Evolutionary conservation across 2,888 invertebrate genomes (phyloP).

Genomic region (Anoplius nigerrimus): DNA sequence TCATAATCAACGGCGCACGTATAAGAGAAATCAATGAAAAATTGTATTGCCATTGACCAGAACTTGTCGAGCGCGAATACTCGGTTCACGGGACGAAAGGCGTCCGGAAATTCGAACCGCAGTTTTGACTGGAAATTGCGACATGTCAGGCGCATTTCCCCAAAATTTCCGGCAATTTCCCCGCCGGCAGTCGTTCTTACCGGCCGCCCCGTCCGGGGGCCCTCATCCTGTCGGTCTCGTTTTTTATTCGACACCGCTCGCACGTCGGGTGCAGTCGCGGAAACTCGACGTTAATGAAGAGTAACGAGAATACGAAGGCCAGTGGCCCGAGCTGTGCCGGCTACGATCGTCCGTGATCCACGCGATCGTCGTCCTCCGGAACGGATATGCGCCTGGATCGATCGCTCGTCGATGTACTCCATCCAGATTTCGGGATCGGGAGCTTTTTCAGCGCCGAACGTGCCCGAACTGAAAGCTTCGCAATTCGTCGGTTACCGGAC

Average conservation of each 20-base stretch:
- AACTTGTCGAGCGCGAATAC: no score
- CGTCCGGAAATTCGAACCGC: not conserved
- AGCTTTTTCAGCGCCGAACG: not conserved
- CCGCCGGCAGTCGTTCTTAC: not conserved
- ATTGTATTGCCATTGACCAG: no score
- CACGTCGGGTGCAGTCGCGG: conserved; percentile 23
- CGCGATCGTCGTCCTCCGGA: conserved; percentile 8
- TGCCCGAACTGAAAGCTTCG: no score
- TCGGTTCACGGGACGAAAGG: not conserved
- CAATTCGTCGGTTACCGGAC: no score
- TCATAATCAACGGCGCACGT: no score
- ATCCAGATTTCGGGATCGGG: not conserved
- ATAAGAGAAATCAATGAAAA: no score
- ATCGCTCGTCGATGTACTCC: conserved; percentile 19
- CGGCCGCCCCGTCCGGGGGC: not conserved
- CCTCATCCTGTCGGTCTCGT: not conserved
- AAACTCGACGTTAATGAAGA: conserved; percentile 55
- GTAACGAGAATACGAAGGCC: conserved; percentile 46
- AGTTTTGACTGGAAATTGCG: not conserved
- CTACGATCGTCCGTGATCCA: conserved; percentile 1
- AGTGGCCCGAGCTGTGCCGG: not conserved
- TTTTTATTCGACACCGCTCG: conserved; percentile 13
- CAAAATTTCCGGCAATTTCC: no score
- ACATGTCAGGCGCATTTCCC: not conserved
- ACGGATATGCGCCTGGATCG: conserved; percentile 33